phyloP scores from a whole-genome alignment of 2,888 invertebrate genomes.

The Hanleya hanleyi region DNA sequence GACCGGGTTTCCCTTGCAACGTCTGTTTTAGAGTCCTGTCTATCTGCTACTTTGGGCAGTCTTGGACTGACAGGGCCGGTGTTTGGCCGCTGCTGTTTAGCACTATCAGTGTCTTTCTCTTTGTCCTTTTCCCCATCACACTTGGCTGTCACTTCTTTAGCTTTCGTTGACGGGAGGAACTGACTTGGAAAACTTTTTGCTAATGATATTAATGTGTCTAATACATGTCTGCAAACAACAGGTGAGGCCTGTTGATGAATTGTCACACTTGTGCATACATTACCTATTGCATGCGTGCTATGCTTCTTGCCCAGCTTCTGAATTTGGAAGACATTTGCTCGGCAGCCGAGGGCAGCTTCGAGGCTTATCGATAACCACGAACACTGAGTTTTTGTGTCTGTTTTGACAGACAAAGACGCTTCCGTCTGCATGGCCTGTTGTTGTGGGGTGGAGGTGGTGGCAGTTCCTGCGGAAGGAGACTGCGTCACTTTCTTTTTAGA shows the following conservation, averaged over 20 bases:
- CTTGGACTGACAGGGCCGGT: slow-evolving; percentile 35
- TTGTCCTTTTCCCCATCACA: slow-evolving; percentile 57
- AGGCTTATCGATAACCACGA: slow-evolving; percentile 86
- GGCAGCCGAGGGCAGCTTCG: slow-evolving; percentile 87
- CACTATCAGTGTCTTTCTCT: slow-evolving; percentile 34
- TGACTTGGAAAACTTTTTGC: slow-evolving; percentile 87
- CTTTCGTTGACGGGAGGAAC: slow-evolving; percentile 79
- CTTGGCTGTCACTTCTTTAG: slow-evolving; percentile 60
- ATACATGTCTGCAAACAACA: slow-evolving; percentile 78
- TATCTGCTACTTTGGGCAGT: slow-evolving; percentile 12
- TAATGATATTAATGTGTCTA: slow-evolving; percentile 84
- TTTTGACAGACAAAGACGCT: slow-evolving; percentile 22
- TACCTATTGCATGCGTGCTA: too few relatives aligned
- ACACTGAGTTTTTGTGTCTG: slow-evolving; percentile 47
- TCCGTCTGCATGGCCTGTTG: slow-evolving; percentile 42
- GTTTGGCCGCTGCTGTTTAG: slow-evolving; percentile 1
- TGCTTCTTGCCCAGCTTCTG: slow-evolving; percentile 74
- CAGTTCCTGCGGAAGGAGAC: slow-evolving; percentile 16
- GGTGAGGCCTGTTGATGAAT: slow-evolving; percentile 89
- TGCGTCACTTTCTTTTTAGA: slow-evolving; percentile 45
- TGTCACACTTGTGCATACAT: slow-evolving; percentile 64
- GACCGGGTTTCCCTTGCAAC: too few relatives aligned
- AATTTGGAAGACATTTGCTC: slow-evolving; percentile 86
- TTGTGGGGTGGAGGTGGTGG: background rate
- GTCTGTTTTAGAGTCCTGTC: slow-evolving; percentile 34